Evolutionary conservation across 1,140 invertebrate species (phyloP), one percentile per base, ranked within the genome.

Genomic region (Papilio polyxenes): DNA sequence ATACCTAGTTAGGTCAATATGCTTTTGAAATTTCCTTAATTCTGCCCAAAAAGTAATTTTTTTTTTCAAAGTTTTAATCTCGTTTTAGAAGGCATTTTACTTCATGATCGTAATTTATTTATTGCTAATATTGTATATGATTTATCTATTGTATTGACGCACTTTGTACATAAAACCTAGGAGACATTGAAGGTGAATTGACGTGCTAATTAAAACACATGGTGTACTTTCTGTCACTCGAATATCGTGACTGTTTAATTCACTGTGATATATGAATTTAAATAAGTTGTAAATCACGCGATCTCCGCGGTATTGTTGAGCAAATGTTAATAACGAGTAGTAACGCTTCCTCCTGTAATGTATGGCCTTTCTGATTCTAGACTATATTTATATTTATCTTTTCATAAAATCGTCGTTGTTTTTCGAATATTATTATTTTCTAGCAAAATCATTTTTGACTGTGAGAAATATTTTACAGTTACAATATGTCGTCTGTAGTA

Each of bases 231-330:
- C 65, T 72, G 65, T 44, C 65, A 72, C 75, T 65, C 65, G 81
- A 75, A 40, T 13, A 72, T 88, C 87, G 88, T 87, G 87, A 89
- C 83, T 81, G 48, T 72, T 84, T 84, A 82, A 82, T 86, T 88
- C 83, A 75, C 72, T 49, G 75, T 20, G 17, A 80, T 74, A 77
- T 81, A 84, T 82, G 82, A 69, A 83, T 81, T 81, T 59, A 80
- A 74, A 53, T 87, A 87, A 87, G 20, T 84, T 72, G 74, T 82
- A 75, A 82, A 86, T 86, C 87, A 88, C 87, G 85, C 84, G 76
- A 65, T 44, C 9, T 51, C 20, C 23, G 44, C 31, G n/a, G 53
- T 82, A 81, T 81, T 85, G 75, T 77, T 82, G 62, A 59, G 77
- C 78, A 85, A 85, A 87, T 86, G 82, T 77, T 44, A 74, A 65